Conservation (phyloP, 2,113 vertebrate genomes). For the Mobula hypostoma region DNA sequence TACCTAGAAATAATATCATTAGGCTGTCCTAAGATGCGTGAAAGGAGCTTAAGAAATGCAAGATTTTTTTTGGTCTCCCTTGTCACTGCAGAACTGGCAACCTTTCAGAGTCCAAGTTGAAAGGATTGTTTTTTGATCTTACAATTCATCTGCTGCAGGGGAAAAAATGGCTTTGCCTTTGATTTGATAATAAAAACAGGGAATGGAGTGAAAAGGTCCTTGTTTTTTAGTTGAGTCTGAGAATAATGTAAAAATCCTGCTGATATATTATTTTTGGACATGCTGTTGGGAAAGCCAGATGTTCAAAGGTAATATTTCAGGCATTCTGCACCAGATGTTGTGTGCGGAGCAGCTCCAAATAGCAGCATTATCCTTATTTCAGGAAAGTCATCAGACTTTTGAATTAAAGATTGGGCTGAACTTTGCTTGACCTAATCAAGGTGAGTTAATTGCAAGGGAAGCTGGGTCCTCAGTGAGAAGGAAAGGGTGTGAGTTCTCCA, state of each 20-base stretch:
- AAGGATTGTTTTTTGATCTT: not conserved
- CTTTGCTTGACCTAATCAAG: not conserved
- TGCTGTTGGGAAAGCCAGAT: not conserved
- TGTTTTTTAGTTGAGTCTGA: not conserved
- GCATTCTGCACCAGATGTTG: not conserved
- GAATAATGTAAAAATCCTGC: constrained; percentile 2
- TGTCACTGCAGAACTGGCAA: not conserved
- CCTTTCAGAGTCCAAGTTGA: not conserved
- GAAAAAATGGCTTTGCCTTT: not conserved
- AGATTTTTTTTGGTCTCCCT: not conserved
- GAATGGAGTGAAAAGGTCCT: not conserved
- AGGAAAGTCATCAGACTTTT: not conserved
- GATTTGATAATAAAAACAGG: not conserved
- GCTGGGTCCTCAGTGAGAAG: not conserved
- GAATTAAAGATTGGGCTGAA: not conserved
- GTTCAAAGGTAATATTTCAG: not conserved
- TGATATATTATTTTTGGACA: not conserved
- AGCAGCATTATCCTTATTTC: not conserved
- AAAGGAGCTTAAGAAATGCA: not conserved
- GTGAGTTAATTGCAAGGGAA: not conserved
- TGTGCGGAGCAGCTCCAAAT: not conserved
- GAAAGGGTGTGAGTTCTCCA: not conserved
- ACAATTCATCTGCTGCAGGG: not conserved
- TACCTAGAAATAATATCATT: too few relatives aligned
- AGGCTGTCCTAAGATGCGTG: too few relatives aligned